Conservation (phyloP, 2,113 vertebrate species). For the Dunckerocampus dactyliophorus region DNA sequence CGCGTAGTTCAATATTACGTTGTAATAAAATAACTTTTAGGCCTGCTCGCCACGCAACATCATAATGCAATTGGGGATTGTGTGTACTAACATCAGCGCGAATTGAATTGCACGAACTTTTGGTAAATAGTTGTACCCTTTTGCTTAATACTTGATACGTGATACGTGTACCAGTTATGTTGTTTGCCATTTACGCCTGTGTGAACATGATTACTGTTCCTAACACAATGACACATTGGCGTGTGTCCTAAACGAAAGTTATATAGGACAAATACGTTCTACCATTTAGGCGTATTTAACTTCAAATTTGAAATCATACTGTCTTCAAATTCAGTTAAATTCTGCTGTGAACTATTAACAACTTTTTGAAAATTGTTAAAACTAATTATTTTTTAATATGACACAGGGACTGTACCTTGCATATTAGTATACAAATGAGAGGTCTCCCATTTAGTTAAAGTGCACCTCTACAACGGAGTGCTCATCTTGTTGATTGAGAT, state of each 20-base stretch:
- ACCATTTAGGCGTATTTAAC: not conserved
- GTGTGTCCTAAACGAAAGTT: too few relatives aligned
- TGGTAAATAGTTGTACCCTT: too few relatives aligned
- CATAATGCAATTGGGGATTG: not conserved
- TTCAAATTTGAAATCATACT: not conserved
- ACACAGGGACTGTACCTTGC: not conserved
- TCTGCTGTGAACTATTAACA: not conserved
- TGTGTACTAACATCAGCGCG: slow-evolving; percentile 5
- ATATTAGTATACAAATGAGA: not conserved
- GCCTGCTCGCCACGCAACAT: slow-evolving; percentile 25
- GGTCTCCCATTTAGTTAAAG: not conserved
- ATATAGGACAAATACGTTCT: too few relatives aligned
- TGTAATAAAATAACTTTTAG: slow-evolving; percentile 37
- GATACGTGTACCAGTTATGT: too few relatives aligned
- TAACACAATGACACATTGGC: too few relatives aligned
- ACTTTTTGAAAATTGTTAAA: not conserved
- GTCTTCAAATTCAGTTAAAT: not conserved
- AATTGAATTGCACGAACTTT: too few relatives aligned
- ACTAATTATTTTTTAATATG: not conserved
- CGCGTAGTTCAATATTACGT: not conserved
- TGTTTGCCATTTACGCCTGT: too few relatives aligned
- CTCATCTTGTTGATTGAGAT: not conserved
- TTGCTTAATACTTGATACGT: too few relatives aligned
- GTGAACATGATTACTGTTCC: too few relatives aligned
- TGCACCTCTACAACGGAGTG: not conserved